Evolutionary conservation across 2,797 vertebrate genomes (phyloP).

Genomic region (Chrysocyon brachyurus): DNA sequence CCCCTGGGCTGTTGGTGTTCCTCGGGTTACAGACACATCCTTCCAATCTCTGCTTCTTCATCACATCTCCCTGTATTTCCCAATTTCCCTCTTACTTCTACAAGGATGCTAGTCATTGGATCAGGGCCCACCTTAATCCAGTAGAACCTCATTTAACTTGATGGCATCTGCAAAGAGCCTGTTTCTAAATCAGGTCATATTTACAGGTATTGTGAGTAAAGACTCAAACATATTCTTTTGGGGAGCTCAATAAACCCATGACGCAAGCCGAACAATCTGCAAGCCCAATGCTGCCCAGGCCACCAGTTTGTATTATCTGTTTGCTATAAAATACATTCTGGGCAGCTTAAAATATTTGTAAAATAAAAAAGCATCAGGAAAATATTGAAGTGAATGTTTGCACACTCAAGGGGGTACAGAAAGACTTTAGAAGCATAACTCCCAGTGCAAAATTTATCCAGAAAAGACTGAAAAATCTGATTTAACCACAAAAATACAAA

Average conservation of each 20-base stretch:
- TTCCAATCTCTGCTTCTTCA: not conserved
- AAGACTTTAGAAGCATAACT: not conserved
- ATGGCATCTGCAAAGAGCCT: not conserved
- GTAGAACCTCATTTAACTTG: not conserved
- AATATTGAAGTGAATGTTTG: not conserved
- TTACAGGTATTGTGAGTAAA: not conserved
- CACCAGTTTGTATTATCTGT: not conserved
- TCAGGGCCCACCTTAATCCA: not conserved
- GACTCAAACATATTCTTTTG: not conserved
- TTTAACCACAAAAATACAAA: constrained; percentile 13
- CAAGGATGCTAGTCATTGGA: not conserved
- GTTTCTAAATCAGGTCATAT: not conserved
- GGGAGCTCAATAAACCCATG: not conserved
- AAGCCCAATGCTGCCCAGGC: not conserved
- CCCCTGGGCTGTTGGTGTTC: not conserved
- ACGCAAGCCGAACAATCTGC: not conserved
- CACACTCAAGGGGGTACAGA: not conserved
- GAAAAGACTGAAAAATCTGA: not conserved
- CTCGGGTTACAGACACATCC: not conserved
- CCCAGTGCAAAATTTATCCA: not conserved
- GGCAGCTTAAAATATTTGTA: constrained; percentile 13
- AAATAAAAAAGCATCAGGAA: not conserved
- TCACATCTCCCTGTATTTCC: not conserved
- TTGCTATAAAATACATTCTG: not conserved
- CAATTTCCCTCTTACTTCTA: not conserved